Percentiles rank a stretch among this genome's conserved stretches.
phyloP scores from a whole-genome alignment of 2,113 vertebrate species.

The Jacana jacana region DNA sequence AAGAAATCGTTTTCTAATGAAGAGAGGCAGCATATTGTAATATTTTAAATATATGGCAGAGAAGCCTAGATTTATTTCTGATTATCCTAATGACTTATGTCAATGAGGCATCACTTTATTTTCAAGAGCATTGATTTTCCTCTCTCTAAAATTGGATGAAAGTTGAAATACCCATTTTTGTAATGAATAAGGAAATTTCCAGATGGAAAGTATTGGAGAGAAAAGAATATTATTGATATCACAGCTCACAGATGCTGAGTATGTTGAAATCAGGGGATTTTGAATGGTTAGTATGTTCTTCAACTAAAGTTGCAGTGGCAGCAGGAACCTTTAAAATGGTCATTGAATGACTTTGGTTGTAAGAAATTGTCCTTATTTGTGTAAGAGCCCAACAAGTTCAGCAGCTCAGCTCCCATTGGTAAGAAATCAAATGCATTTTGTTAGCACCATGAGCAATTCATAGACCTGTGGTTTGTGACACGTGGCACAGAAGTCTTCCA shows the following conservation, averaged over 20 bases:
- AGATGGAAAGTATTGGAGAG: neutral
- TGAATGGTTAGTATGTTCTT: neutral
- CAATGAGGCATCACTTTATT: neutral
- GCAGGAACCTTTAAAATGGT: neutral
- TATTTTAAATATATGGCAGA: neutral
- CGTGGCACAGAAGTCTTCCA: neutral
- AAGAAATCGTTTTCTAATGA: neutral
- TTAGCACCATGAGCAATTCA: conserved; percentile 17
- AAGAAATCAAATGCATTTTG: conserved; percentile 14
- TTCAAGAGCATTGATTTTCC: neutral
- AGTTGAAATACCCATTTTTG: neutral
- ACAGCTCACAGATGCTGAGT: neutral
- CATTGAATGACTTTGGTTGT: neutral
- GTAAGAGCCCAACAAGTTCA: conserved; percentile 3
- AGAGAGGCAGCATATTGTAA: neutral
- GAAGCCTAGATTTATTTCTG: neutral
- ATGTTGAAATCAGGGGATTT: neutral
- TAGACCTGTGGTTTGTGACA: neutral
- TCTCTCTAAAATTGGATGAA: neutral
- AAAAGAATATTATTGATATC: neutral
- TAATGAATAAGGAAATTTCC: neutral
- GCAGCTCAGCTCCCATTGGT: neutral
- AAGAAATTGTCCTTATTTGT: neutral
- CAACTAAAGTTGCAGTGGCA: neutral
- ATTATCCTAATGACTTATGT: neutral